Percentiles rank a stretch among this genome's conserved stretches.
Conservation (phyloP, 2,888 invertebrate genomes). For the Sarcophaga variegata region DNA sequence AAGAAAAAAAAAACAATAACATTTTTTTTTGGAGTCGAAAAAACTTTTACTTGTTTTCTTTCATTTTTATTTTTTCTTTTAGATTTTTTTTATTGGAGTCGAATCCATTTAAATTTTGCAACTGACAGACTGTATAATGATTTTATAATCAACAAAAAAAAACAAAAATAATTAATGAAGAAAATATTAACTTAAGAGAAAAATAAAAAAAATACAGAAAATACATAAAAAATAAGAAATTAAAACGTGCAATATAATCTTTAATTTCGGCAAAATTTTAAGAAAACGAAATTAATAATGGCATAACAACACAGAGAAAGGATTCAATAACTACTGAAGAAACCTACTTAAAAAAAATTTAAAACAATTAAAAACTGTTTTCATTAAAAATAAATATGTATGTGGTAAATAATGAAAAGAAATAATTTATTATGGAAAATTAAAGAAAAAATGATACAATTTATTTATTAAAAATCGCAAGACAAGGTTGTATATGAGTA, state of each 20-base stretch:
- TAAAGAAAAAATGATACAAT: slow-evolving; percentile 63
- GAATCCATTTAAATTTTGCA: slow-evolving; percentile 26
- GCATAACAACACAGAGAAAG: neutral
- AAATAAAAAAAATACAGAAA: slow-evolving; percentile 33
- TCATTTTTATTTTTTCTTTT: slow-evolving; percentile 36
- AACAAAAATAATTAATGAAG: neutral
- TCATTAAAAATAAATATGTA: neutral
- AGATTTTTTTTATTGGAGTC: slow-evolving; percentile 27
- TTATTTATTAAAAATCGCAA: slow-evolving; percentile 32
- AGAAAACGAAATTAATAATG: too few species aligned
- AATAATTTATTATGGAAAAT: slow-evolving; percentile 25
- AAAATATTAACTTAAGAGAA: slow-evolving; percentile 13
- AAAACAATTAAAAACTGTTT: slow-evolving; percentile 15
- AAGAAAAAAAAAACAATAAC: too few species aligned
- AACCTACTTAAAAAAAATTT: neutral
- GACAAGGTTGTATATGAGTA: neutral
- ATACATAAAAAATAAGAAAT: slow-evolving; percentile 25
- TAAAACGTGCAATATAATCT: slow-evolving; percentile 47
- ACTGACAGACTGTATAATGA: slow-evolving; percentile 46
- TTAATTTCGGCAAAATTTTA: neutral
- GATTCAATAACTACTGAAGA: neutral
- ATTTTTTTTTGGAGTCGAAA: slow-evolving; percentile 20
- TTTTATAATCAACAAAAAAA: slow-evolving; percentile 27
- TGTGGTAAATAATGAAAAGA: neutral
- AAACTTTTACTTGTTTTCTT: slow-evolving; percentile 50